These are phyloP conservation scores for Eretmocerus hayati DNA, from an alignment of 2,888 invertebrate species.

Conservation along the genomic window DNA sequence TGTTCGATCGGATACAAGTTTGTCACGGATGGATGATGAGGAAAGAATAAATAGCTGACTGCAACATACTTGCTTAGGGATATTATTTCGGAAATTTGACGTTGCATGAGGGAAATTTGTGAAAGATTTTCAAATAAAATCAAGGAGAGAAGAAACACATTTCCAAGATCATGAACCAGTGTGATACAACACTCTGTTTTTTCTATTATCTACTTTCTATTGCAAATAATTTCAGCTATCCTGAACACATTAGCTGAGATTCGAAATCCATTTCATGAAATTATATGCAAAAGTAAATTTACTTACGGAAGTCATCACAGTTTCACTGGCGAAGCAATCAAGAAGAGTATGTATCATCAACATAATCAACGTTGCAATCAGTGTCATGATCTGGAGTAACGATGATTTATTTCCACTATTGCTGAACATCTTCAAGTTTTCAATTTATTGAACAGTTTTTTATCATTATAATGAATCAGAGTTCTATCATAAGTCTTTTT, in stretches of 20 bases:
- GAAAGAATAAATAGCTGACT: too few species aligned
- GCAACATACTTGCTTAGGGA: too few species aligned
- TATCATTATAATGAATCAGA: too few species aligned
- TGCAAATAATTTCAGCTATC: background rate
- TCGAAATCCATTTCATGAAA: too few species aligned
- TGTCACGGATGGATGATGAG: too few species aligned
- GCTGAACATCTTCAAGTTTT: background rate
- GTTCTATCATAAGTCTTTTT: background rate
- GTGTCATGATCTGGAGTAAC: background rate
- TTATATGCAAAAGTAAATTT: too few species aligned
- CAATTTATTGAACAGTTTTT: too few species aligned
- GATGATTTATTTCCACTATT: background rate
- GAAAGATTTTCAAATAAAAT: background rate
- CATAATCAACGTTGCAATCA: background rate
- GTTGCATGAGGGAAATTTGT: background rate
- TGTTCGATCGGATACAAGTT: background rate
- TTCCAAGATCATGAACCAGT: background rate
- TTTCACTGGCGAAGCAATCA: slow-evolving; percentile 8
- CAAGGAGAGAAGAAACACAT: background rate
- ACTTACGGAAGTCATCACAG: slow-evolving; percentile 1
- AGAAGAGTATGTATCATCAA: slow-evolving; percentile 4
- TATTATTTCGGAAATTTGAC: background rate
- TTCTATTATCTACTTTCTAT: too few species aligned
- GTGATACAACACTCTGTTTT: background rate
- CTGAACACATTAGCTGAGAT: background rate